A percentile compares a stretch with the other conserved stretches of the same genome.
These are phyloP conservation scores for Leptodactylus fuscus DNA, from an alignment of 2,113 vertebrate species.

Conservation along the genomic window DNA sequence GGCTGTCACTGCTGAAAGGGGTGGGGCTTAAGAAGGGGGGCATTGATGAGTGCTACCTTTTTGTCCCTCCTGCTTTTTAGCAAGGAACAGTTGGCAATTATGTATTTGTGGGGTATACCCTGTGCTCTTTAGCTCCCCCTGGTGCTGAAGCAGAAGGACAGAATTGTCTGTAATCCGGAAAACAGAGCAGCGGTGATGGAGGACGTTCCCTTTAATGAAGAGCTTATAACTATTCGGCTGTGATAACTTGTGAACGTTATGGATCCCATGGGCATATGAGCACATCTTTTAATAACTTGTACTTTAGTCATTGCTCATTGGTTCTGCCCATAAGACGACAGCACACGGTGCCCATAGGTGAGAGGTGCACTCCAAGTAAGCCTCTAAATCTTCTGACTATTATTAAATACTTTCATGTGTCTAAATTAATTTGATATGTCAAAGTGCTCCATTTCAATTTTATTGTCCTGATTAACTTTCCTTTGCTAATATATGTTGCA, in stretches of 20 bases:
- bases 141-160: too few species aligned
- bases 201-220: too few species aligned
- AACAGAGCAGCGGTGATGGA: too few species aligned
- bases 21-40: too few species aligned
- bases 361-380: not conserved
- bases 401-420: conserved; percentile 72
- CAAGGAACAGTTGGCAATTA: too few species aligned
- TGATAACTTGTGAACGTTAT: not conserved
- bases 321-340: not conserved
- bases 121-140: not conserved
- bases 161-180: too few species aligned
- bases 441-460: conserved; percentile 77
- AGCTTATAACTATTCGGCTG: not conserved
- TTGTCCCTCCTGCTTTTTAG: too few species aligned
- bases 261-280: not conserved
- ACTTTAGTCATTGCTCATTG: not conserved
- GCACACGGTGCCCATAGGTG: not conserved
- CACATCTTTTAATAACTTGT: not conserved
- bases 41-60: too few species aligned
- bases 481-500: conserved; percentile 78
- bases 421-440: conserved; percentile 75
- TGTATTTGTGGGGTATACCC: too few species aligned
- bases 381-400: conserved; percentile 67
- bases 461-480: conserved; percentile 81
- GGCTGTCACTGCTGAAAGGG: too few species aligned